Evolutionary conservation across 2,888 invertebrate genomes (phyloP), one percentile per base, ranked within the genome.

Genomic region (Baronia brevicornis): DNA sequence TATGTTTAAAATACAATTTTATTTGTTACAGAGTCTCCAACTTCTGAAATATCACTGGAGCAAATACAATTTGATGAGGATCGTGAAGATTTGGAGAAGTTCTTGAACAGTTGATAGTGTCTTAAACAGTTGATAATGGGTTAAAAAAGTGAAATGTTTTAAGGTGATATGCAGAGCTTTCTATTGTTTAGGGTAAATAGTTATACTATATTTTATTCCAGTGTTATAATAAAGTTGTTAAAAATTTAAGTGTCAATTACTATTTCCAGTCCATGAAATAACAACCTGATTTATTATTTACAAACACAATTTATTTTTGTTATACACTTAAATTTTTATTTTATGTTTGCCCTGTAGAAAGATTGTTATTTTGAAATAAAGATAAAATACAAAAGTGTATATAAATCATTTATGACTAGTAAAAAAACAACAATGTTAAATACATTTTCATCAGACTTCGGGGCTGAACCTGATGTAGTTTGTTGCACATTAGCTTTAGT

Each of bases 351-450:
- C n/a, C n/a, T n/a, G n/a, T n/a, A n/a, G n/a, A n/a, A n/a, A n/a
- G n/a, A n/a, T n/a, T n/a, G n/a, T n/a, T n/a, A n/a, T n/a, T n/a
- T n/a, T n/a, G n/a, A n/a, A n/a, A n/a, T n/a, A 65, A 67, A 54
- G 64, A 61, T 68, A 71, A 69, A 71, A 70, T 66, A 68, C 61
- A 68, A 69, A 66, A 66, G 67, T 54, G 60, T 74, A 72, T 72
- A 68, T 68, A 79, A 79, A 79, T 59, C 59, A 65, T 78, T 74
- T 73, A 79, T 77, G 77, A 78, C 78, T 79, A 80, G 79, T 75
- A 79, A 72, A 69, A 69, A 65, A 68, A 67, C 69, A 67, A 73
- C 66, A 74, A 61, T 65, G 61, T 54, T 64, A 61, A 60, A 59
- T n/a, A 61, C 54, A 62, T 59, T 59, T 60, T 47, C 51, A 50